Percentiles rank a stretch among this genome's conserved stretches.
These are phyloP conservation scores for Circaetus cinerascens DNA, from an alignment of 2,113 vertebrate species.

Conservation along the genomic window DNA sequence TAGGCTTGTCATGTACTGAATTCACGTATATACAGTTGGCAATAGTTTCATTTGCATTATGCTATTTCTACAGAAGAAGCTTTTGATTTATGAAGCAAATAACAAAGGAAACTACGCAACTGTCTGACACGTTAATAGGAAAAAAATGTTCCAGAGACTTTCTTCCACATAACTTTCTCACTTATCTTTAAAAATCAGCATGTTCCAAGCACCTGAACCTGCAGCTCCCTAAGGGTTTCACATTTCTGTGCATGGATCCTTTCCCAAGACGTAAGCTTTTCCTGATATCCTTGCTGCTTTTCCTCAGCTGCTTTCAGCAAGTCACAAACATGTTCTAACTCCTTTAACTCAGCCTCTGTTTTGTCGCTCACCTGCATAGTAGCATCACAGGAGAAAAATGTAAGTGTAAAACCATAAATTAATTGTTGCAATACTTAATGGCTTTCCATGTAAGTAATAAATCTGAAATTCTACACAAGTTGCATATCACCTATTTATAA, in stretches of 20 bases:
- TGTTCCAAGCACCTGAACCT: constrained; percentile 76
- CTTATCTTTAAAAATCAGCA: background rate
- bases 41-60: background rate
- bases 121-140: constrained; percentile 38
- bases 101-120: background rate
- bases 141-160: background rate
- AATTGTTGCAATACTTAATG: background rate
- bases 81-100: background rate
- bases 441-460: background rate
- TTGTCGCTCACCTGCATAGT: constrained; percentile 76
- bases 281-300: constrained; percentile 74
- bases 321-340: constrained; percentile 69
- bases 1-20: background rate
- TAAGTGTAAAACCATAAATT: constrained; percentile 41
- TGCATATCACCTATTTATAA: background rate
- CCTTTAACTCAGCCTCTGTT: constrained; percentile 68
- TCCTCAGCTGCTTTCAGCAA: constrained; percentile 71
- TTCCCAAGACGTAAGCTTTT: constrained; percentile 68
- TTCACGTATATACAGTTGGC: background rate
- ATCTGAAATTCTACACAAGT: background rate
- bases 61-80: background rate
- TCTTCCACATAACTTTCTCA: background rate
- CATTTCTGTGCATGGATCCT: constrained; percentile 69
- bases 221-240: constrained; percentile 74
- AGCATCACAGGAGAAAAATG: constrained; percentile 42